Base-by-base conservation (phyloP, 2,113 vertebrate genomes). In the Elgaria multicarinata region DNA sequence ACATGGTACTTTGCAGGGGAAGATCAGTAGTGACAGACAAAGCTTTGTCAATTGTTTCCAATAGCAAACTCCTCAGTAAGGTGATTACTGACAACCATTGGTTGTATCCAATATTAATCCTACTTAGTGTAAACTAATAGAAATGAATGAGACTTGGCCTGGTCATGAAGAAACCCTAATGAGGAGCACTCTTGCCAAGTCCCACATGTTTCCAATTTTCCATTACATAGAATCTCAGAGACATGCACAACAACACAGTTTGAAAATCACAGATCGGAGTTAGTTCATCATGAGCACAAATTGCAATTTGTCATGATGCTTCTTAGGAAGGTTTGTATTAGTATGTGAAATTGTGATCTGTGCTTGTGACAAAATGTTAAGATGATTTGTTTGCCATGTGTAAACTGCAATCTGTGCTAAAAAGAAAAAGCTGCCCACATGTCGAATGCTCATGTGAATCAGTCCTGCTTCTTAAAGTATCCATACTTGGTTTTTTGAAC, bases 401-500 rank as follows among this genome's bases (percentile, higher is more conserved):
- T 50, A 18, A 9, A 4, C 13, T 24, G 50, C 71, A 75, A 22
- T 42, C n/a, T 62, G 36, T 36, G 50, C 36, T 75, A 9, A 39
- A 62, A 22, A 64, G 69, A 85, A 55, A 16, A 14, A 62, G 22
- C 53, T 62, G 53, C 4, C 39, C 55, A 62, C 13, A 22, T 85
- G 24, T 28, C 64, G 53, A 86, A 39, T 53, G 14, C 18, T 55
- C 31, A 58, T 55, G 14, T 81, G 93, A 92, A 83, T 66, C 1
- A 8, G 83, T 26, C 87, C 22, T 84, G 2, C 67, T 89, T 66
- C 42, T 93, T 90, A 93, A 89, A 94, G 91, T 88, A 91, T 83
- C 46, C 31, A 80, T 22, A 42, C 5, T 86, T 72, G 71, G 80
- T 83, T 78, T 79, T 14, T 55, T 90, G 90, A 92, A 78, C 66